Percentiles rank a stretch among this genome's conserved stretches.
These are phyloP conservation scores for Tamias sibiricus DNA, from an alignment of 2,113 vertebrate genomes.

Conservation along the genomic window DNA sequence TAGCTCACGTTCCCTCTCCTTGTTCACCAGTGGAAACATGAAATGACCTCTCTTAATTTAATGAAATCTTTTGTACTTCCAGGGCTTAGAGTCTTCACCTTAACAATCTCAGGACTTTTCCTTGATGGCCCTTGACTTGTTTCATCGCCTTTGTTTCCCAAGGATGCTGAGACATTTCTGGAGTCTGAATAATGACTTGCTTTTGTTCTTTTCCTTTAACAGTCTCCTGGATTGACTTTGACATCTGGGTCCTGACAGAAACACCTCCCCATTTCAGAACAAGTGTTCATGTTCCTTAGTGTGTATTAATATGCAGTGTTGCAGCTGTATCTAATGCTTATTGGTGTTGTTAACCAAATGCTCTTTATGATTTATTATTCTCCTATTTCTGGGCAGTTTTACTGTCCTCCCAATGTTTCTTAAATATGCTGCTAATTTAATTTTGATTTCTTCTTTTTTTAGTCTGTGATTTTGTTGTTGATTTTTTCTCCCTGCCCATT, in stretches of 20 bases:
- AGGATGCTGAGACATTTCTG: conserved; percentile 22
- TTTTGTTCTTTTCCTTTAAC: conserved; percentile 77
- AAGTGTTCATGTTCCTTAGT: conserved; percentile 60
- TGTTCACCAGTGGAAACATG: not conserved
- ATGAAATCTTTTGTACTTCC: conserved; percentile 47
- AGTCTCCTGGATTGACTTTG: conserved; percentile 79
- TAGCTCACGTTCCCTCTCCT: not conserved
- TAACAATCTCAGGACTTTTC: not conserved
- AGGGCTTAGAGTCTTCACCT: not conserved
- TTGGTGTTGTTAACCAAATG: conserved; percentile 79
- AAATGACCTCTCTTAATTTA: not conserved
- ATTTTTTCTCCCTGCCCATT: conserved; percentile 92
- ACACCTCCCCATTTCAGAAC: conserved; percentile 53
- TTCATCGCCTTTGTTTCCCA: conserved; percentile 8
- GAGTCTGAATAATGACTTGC: conserved; percentile 74
- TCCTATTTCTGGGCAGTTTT: conserved; percentile 81
- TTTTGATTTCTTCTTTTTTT: conserved; percentile 89
- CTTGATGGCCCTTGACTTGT: not conserved
- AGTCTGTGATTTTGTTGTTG: conserved; percentile 93
- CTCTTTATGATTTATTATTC: conserved; percentile 81
- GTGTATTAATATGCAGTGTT: conserved; percentile 77
- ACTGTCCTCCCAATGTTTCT: conserved; percentile 81
- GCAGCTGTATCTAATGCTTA: conserved; percentile 82
- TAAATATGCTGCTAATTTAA: conserved; percentile 86
- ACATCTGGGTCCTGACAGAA: conserved; percentile 59